A percentile compares a stretch with the other conserved stretches of the same genome.
Evolutionary conservation across 2,113 vertebrate species (phyloP).

Genomic region (Ophiodon elongatus): DNA sequence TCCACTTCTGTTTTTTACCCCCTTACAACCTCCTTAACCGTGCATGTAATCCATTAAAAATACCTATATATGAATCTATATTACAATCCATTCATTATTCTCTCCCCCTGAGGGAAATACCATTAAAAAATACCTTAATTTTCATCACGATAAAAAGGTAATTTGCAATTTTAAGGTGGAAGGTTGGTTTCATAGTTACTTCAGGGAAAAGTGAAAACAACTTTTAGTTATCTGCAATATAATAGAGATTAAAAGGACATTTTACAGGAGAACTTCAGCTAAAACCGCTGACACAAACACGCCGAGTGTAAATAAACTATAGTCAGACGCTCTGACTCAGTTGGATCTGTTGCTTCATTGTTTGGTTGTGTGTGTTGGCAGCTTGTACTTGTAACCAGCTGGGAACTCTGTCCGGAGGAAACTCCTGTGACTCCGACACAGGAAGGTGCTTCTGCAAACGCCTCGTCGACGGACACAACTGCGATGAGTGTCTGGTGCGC

Average conservation of each 20-base stretch:
- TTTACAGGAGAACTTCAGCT: neutral
- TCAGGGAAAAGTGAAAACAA: neutral
- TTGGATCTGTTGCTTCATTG: constrained; percentile 9
- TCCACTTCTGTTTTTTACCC: neutral
- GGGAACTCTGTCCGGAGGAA: constrained; percentile 91
- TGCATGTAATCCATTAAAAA: too few species aligned
- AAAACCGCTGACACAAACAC: neutral
- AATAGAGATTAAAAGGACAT: neutral
- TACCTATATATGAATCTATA: neutral
- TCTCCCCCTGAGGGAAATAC: neutral
- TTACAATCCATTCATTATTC: neutral
- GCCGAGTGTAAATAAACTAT: neutral
- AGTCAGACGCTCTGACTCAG: neutral
- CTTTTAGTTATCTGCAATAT: neutral
- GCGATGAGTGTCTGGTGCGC: constrained; percentile 90
- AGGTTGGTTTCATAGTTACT: neutral
- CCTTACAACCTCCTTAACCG: too few species aligned
- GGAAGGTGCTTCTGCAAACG: constrained; percentile 96
- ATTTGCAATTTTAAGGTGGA: neutral
- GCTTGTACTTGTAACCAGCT: constrained; percentile 92
- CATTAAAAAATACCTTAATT: neutral
- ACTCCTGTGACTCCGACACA: constrained; percentile 88
- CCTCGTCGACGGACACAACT: constrained; percentile 90
- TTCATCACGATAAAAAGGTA: neutral
- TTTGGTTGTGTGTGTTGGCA: constrained; percentile 70